Percentiles rank a stretch among this genome's conserved stretches.
These are phyloP conservation scores for Taenioides sp. DNA, from an alignment of 2,797 vertebrate species.

Conservation along the genomic window DNA sequence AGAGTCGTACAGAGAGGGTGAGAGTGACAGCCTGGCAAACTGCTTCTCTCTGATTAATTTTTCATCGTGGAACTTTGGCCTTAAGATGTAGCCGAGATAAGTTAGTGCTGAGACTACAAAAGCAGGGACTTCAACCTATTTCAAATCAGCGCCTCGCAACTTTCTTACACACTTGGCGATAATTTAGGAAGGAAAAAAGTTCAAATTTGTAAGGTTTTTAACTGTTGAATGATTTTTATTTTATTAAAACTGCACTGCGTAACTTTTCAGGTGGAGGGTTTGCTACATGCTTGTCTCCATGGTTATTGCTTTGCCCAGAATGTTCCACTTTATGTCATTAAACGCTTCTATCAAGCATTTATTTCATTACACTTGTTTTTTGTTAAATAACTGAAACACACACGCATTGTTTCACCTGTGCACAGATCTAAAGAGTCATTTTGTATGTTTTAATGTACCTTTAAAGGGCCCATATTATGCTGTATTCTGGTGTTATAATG, in stretches of 20 bases:
- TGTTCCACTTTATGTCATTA: too few species aligned
- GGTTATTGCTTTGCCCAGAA: not conserved
- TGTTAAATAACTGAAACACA: too few species aligned
- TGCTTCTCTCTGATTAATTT: constrained; percentile 74
- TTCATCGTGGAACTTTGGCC: constrained; percentile 74
- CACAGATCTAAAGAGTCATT: too few species aligned
- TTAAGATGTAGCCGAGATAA: constrained; percentile 65
- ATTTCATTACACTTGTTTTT: too few species aligned
- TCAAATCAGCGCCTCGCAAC: constrained; percentile 49
- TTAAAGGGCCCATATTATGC: too few species aligned
- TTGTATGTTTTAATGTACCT: too few species aligned
- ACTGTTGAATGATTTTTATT: not conserved
- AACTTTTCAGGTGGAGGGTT: not conserved
- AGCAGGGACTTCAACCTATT: constrained; percentile 54
- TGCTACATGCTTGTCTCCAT: not conserved
- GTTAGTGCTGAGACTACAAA: constrained; percentile 74
- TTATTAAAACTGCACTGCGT: not conserved
- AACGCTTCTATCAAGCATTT: too few species aligned
- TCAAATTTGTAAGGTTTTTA: constrained; percentile 1
- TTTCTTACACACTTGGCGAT: constrained; percentile 46
- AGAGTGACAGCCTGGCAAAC: constrained; percentile 74
- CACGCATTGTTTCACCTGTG: too few species aligned
- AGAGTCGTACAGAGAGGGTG: constrained; percentile 68
- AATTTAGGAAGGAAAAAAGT: constrained; percentile 38
- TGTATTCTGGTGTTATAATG: too few species aligned